Percentiles rank a stretch among this genome's conserved stretches.
phyloP scores from a whole-genome alignment of 1,140 invertebrate species.

The Platorchestia sp. region DNA sequence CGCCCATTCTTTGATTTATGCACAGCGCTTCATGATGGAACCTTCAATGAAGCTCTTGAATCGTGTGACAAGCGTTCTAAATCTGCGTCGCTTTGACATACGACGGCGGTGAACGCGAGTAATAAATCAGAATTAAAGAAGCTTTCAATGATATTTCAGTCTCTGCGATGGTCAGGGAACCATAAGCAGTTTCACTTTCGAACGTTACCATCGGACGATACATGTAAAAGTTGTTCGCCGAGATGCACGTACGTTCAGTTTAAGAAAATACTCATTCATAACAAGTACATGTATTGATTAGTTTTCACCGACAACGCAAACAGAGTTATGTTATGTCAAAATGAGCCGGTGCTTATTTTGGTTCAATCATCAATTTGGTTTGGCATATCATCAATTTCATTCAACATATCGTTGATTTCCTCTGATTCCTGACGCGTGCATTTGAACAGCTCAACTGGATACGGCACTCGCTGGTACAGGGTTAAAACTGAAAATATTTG shows the following conservation, averaged over 20 bases:
- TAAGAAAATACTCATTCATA: neutral
- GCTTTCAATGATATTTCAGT: neutral
- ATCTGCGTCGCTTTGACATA: neutral
- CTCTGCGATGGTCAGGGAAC: neutral
- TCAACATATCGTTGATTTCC: no score
- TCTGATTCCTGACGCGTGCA: no score
- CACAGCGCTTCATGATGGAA: neutral
- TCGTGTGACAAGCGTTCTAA: slow-evolving; percentile 18
- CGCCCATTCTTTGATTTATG: neutral
- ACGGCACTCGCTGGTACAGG: neutral
- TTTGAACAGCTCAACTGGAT: neutral
- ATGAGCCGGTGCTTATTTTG: neutral
- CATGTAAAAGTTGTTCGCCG: neutral
- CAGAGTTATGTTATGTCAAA: neutral
- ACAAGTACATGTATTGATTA: neutral
- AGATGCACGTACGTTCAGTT: neutral
- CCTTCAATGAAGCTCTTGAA: slow-evolving; percentile 7
- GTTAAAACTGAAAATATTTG: no score
- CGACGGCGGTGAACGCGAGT: neutral
- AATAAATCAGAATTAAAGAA: slow-evolving; percentile 26
- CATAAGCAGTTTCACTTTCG: neutral
- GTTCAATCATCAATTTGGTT: no score
- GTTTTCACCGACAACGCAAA: neutral
- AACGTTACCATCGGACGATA: neutral
- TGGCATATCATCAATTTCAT: no score